Evolutionary conservation across 1,140 invertebrate genomes (phyloP).

Genomic region (Leptoteleia sp.): DNA sequence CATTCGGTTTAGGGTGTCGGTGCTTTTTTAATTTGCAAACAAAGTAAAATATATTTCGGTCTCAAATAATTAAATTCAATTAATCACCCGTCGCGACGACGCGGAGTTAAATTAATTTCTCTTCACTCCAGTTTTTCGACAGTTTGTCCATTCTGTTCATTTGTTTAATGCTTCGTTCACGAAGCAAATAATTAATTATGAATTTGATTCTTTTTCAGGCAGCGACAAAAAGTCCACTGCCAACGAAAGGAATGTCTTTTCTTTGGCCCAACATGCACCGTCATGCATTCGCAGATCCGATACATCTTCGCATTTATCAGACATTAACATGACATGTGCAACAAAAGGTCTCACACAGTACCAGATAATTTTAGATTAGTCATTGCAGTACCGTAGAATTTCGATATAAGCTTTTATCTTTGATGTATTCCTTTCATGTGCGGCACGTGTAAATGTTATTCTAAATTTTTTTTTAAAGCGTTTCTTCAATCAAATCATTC

Average conservation of each 20-base stretch:
- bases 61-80: no score
- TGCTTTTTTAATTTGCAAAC: no score
- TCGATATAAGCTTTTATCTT: constrained; percentile 46
- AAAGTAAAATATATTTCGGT: no score
- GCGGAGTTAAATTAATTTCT: no score
- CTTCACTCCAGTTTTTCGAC: no score
- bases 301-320: constrained; percentile 66
- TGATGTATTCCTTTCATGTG: constrained; percentile 20
- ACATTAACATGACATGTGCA: constrained; percentile 74
- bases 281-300: constrained; percentile 68
- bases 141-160: background rate
- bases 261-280: constrained; percentile 73
- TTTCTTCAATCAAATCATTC: constrained; percentile 21
- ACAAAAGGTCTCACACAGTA: constrained; percentile 67
- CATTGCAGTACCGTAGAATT: constrained; percentile 19
- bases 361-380: constrained; percentile 69
- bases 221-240: constrained; percentile 66
- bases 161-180: background rate
- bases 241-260: constrained; percentile 70
- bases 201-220: constrained; percentile 58
- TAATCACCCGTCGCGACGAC: no score
- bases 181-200: constrained; percentile 16
- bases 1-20: no score
- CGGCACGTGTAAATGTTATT: background rate
- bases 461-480: constrained; percentile 18